Percentiles rank a stretch among this genome's conserved stretches.
phyloP scores from a whole-genome alignment of 2,113 vertebrate genomes.

The Anseranas semipalmata region DNA sequence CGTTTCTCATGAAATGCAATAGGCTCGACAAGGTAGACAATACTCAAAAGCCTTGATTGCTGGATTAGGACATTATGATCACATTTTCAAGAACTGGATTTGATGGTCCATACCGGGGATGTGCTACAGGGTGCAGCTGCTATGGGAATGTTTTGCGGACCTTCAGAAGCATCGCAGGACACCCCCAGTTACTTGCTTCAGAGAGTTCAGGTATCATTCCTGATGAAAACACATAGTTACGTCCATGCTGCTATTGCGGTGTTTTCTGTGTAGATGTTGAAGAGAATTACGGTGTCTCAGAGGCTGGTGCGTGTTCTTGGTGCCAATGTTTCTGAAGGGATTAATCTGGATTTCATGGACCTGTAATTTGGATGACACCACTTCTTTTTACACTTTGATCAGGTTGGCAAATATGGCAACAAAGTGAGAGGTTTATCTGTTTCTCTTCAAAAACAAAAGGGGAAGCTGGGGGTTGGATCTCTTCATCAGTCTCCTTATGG shows the following conservation, averaged over 20 bases:
- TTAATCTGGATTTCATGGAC: background rate
- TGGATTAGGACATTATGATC: background rate
- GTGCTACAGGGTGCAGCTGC: background rate
- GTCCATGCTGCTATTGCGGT: background rate
- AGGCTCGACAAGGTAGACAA: background rate
- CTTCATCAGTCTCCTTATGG: rapidly evolving
- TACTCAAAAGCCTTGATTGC: background rate
- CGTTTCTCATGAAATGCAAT: rapidly evolving
- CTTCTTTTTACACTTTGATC: background rate
- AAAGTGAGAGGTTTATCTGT: background rate
- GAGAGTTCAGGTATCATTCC: background rate
- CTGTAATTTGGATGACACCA: rapidly evolving
- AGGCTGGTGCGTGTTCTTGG: background rate
- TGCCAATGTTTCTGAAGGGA: background rate
- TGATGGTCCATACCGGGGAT: background rate
- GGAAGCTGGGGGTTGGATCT: background rate
- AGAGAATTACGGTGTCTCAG: rapidly evolving
- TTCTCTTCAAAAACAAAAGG: background rate
- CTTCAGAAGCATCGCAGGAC: background rate
- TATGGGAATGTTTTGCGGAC: background rate
- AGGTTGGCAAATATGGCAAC: rapidly evolving
- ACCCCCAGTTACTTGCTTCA: background rate
- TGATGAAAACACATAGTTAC: background rate
- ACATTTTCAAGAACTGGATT: background rate
- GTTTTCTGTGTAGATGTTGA: rapidly evolving